These are phyloP conservation scores for Ctenomys sociabilis DNA, from an alignment of 2,113 vertebrate genomes.

Conservation along the genomic window DNA sequence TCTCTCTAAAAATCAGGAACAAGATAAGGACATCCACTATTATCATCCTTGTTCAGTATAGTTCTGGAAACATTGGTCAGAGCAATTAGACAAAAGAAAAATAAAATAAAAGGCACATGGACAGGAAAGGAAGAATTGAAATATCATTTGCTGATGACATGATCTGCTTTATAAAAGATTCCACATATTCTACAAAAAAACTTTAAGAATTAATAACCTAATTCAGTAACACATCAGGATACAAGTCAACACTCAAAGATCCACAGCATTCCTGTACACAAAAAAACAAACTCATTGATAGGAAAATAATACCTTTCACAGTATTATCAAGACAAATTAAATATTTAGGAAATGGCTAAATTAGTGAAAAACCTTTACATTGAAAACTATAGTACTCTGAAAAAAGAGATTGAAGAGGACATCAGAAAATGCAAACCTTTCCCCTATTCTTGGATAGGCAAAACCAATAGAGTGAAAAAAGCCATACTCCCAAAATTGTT, in stretches of 20 bases:
- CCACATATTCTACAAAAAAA: background rate
- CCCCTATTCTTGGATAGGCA: background rate
- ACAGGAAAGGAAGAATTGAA: background rate
- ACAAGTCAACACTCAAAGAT: background rate
- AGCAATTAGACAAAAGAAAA: background rate
- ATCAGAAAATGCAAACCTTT: background rate
- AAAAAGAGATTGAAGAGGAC: background rate
- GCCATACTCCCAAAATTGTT: background rate
- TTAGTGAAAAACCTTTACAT: background rate
- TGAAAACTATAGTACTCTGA: background rate
- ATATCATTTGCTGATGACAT: background rate
- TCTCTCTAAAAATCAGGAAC: background rate
- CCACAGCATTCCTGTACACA: background rate
- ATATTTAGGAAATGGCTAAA: background rate
- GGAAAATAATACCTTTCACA: background rate
- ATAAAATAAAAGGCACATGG: background rate
- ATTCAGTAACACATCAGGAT: background rate
- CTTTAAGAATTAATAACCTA: background rate
- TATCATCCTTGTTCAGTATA: background rate
- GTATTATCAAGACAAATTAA: background rate
- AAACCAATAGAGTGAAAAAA: background rate
- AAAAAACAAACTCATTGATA: background rate
- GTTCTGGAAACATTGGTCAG: background rate
- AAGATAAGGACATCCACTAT: background rate
- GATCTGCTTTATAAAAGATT: background rate